Evolutionary conservation across 1,140 invertebrate species (phyloP).

Genomic region (Diuraphis noxia): DNA sequence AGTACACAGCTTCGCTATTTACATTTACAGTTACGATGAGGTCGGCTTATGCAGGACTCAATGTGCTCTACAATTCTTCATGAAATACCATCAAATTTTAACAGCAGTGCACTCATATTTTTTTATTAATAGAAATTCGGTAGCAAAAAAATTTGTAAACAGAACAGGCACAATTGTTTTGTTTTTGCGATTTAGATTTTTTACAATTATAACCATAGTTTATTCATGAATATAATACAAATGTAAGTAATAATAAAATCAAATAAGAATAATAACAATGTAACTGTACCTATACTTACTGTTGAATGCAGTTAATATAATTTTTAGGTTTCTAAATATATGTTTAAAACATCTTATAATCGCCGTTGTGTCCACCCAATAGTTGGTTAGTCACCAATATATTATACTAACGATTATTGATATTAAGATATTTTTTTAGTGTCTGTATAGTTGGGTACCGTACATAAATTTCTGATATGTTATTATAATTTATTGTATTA

Average conservation of each 20-base stretch:
- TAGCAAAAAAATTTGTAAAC: too few species aligned
- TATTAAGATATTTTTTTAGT: too few species aligned
- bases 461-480: too few species aligned
- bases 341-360: too few species aligned
- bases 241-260: background rate
- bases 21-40: slow-evolving; percentile 12
- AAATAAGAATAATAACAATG: background rate
- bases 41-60: background rate
- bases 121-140: background rate
- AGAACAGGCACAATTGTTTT: background rate
- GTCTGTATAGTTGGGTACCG: too few species aligned
- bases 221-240: background rate
- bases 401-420: too few species aligned
- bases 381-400: too few species aligned
- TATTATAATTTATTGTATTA: too few species aligned
- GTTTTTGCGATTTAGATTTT: background rate
- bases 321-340: too few species aligned
- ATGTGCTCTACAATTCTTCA: slow-evolving; percentile 7
- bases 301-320: background rate
- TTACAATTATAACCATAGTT: background rate
- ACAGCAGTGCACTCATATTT: background rate
- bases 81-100: background rate
- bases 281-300: background rate
- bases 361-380: too few species aligned
- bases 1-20: background rate